Evolutionary conservation across 1,140 invertebrate genomes (phyloP), one percentile per base, ranked within the genome.

Genomic region (Plectrocnemia conspersa): DNA sequence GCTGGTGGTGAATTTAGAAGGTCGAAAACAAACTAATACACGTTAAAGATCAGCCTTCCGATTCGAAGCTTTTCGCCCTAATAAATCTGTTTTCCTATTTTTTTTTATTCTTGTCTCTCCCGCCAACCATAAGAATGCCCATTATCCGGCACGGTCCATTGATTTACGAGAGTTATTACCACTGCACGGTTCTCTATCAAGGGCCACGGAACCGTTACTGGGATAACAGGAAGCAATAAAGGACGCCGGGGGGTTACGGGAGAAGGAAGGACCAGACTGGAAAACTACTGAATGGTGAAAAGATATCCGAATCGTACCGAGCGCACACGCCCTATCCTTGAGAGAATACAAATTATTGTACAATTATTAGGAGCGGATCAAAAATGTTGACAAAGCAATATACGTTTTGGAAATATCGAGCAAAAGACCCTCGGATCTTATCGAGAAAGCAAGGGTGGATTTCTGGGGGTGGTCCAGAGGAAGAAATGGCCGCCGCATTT

Each of bases 91-190:
- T 56, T 60, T 56, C 49, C 53, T 38, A 38, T 38, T 2, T 11
- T 18, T 41, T 13, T 40, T 50, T 59, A 55, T 57, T 57, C 57
- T 52, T 50, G 41, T 54, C 52, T 56, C 54, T 53, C 71, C 70
- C 73, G 67, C 65, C 64, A 67, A 66, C 67, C 65, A 68, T 66
- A 68, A 68, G 70, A 67, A 70, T 66, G 69, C 72, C 62, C 58
- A 59, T 76, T 76, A 76, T 73, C 69, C 70, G 65, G 63, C 67
- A 76, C 72, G 73, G 69, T 67, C 68, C 73, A 75, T 75, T 75
- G 71, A 67, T 47, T 61, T 59, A 63, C 49, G 66, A 68, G 70
- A 65, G 65, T 61, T 64, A 62, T 62, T 62, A 58, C 59, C 49
- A 50, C 44, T 57, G 59, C 58, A 60, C 35, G 58, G 54, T 41